Evolutionary conservation across 2,888 invertebrate genomes (phyloP), one percentile per base, ranked within the genome.

Genomic region (Nephrotoma appendiculata): DNA sequence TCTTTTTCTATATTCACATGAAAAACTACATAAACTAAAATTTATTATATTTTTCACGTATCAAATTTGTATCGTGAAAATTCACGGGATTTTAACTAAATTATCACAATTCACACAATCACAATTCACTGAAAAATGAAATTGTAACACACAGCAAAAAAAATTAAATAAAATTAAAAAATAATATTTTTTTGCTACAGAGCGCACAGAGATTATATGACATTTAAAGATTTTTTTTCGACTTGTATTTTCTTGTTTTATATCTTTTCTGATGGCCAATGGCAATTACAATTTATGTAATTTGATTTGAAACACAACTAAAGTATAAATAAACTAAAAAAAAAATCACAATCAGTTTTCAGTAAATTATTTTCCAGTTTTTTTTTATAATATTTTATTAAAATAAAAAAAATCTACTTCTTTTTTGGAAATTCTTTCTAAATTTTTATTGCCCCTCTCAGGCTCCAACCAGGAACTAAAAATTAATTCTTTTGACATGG

Each of bases 381-480:
- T 71, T 71, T 19, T 71, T 31, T 71, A 3, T 1, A 9, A 44
- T 31, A 31, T 71, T 71, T 31, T 57, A 31, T 31, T 71, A 31
- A 71, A 71, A 71, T 31, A 31, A 71, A 31, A 52, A 52, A 71
- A 71, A 84, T 42, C 84, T 42, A 42, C 84, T 84, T 84, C 6
- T 84, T n/a, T 84, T 71, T 11, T 84, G 41, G 43, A 9, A 42
- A 42, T 42, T 42, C 15, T 9, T 83, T 84, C 42, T 6, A 15
- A 42, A 12, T 42, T 83, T 84, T 42, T 84, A 84, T 43, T 41
- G 84, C 84, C 84, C 84, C 84, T 84, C 43, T 84, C 84, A 84
- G 84, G 84, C 84, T 84, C 84, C 84, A 84, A 84, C 84, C 84
- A 84, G 84, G 84, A 84, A 84, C 84, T 84, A 84, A 84, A 83